Base-by-base conservation (phyloP, 2,888 invertebrate genomes). In the Tanytarsus gracilentus region DNA sequence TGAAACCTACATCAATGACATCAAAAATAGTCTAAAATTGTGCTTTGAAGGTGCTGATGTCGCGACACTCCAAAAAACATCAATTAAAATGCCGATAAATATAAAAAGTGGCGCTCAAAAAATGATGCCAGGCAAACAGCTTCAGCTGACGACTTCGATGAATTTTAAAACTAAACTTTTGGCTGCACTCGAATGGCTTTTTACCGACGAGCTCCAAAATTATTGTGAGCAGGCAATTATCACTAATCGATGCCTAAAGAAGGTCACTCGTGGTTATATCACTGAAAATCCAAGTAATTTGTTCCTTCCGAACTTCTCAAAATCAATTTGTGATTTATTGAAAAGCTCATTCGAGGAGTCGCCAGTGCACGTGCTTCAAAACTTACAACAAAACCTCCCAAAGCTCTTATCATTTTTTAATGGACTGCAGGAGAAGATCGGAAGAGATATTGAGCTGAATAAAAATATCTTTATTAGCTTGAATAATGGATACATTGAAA, bases 151-250 rank as follows among this genome's bases (percentile, higher is more conserved):
- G 0, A 73, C 72, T 66, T 79, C 65, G 68, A 73, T 73, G 75
- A 71, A 80, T 73, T 68, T 81, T 74, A 66, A 81, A 69, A 72
- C 75, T 68, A 65, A 86, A 68, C 78, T 96, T 4, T 96, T 95
- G 94, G 84, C 85, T 63, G 91, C 90, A 66, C 79, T 96, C 67
- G 93, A 95, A 69, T 87, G 86, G 72, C 75, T 91, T 7, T 87
- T 93, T 69, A 86, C 88, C 68, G 82, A 83, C 62, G 83, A 84
- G 62, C 79, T 89, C 39, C 85, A 79, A 66, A 80, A 80, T 61
- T 80, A 82, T 64, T 88, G 88, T 69, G 79, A 81, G 63, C 88
- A 88, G 74, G 82, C 83, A 66, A 25, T 55, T 77, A n/a, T 77
- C 3, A 51, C 36, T 51, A 68, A 78, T 70, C 68, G 67, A 26